Evolutionary conservation across 2,797 vertebrate species (phyloP), one percentile per base, ranked within the genome.

Genomic region (Enteromius anoplus): DNA sequence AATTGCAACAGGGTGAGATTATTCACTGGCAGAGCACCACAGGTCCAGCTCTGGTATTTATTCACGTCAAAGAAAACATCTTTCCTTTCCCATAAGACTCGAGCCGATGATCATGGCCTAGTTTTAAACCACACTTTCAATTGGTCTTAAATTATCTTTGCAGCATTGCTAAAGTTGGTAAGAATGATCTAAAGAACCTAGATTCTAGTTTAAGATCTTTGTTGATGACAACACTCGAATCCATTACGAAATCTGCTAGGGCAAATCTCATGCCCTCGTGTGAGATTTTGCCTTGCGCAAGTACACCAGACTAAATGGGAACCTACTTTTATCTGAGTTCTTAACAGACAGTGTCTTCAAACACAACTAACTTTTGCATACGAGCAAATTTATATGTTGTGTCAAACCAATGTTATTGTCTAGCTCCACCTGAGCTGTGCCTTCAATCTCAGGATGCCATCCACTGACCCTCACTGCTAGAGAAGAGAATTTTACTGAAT

Each of bases 1-100:
- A 90, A 91, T 89, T 91, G 85, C 62, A 62, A 60, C 42, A 88
- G 72, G 79, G 83, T 55, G 60, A 87, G 84, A 83, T 84, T 53
- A 80, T 85, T 80, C 81, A 65, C 64, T 70, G 26, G 76, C 34
- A 88, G 75, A 87, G 77, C 70, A 73, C 5, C n/a, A 71, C 79
- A 68, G 81, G 65, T 68, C 70, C 53, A 11, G 42, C 47, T 83
- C 53, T 83, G 72, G 47, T 86, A 76, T 76, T 64, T 77, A 85
- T 83, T 62, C 55, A 47, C 15, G 53, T 78, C 75, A 78, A 64
- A 81, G 68, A 84, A 80, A 78, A 71, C 80, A 47, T 79, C 51
- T 58, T 53, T 83, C n/a, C 11, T 60, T 7, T 70, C 68, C 75
- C 81, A 75, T 11, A 60, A 69, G 51, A 66, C 23, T 19, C 0